phyloP scores from a whole-genome alignment of 2,797 vertebrate species.

The Gymnodraco acuticeps region DNA sequence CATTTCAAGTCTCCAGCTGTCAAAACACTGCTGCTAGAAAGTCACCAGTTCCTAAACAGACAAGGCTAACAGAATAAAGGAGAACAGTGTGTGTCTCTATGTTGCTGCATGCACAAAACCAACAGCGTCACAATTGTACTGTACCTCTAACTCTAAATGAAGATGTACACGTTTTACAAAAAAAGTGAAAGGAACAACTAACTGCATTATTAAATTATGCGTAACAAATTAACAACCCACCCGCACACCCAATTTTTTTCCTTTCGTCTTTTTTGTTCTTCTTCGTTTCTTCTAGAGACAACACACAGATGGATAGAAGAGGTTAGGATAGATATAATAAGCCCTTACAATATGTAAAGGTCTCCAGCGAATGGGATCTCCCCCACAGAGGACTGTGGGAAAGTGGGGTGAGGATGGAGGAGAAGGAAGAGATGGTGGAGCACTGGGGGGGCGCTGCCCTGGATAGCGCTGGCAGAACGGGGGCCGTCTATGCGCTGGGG shows the following conservation, averaged over 20 bases:
- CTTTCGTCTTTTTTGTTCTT: slow-evolving; percentile 63
- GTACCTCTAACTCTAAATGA: slow-evolving; percentile 75
- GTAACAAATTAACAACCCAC: slow-evolving; percentile 75
- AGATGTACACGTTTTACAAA: slow-evolving; percentile 76
- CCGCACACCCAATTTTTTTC: slow-evolving; percentile 70
- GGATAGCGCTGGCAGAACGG: slow-evolving; percentile 33
- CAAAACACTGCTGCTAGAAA: slow-evolving; percentile 57
- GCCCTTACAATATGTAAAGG: slow-evolving; percentile 92
- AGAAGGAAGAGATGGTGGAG: slow-evolving; percentile 46
- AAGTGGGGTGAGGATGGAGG: slow-evolving; percentile 74
- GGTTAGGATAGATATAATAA: slow-evolving; percentile 88
- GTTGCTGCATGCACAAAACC: slow-evolving; percentile 65
- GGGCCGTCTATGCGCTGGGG: slow-evolving; percentile 91
- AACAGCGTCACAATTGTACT: slow-evolving; percentile 63
- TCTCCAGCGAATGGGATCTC: slow-evolving; percentile 86
- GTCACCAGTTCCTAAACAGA: slow-evolving; percentile 46
- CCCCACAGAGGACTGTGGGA: slow-evolving; percentile 83
- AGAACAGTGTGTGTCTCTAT: slow-evolving; percentile 73
- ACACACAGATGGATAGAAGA: slow-evolving; percentile 76
- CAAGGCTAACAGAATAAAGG: slow-evolving; percentile 50
- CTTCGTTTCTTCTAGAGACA: slow-evolving; percentile 74
- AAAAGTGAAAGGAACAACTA: slow-evolving; percentile 70
- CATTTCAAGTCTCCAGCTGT: slow-evolving; percentile 74
- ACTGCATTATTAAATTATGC: slow-evolving; percentile 85
- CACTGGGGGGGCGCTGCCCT: slow-evolving; percentile 4